Base-by-base conservation (phyloP, 2,888 invertebrate species). In the Taenaris catops region DNA sequence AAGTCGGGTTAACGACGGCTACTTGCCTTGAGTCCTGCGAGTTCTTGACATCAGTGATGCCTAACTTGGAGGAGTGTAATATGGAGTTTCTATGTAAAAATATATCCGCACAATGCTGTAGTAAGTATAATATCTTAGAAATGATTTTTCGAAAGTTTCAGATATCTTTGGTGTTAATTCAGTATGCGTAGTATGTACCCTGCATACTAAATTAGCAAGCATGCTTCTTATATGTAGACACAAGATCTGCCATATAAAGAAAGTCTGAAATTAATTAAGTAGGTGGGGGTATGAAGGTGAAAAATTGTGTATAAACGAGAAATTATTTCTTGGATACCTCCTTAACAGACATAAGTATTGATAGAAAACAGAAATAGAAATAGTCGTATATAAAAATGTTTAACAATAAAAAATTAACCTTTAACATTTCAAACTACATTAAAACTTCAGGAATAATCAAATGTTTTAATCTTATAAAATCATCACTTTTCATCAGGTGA, bases 11-110 rank as follows among this genome's bases (percentile, higher is more conserved):
- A 49, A 62, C 53, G 5, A 51, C 61, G 26, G 57, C 56, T 38
- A 49, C 68, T 11, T 84, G 84, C 36, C 18, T 75, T 38, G 51
- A 61, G 31, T 53, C 50, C 18, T 84, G 84, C 45, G 71, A 72
- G 1, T 63, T 56, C 44, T 25, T 74, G 20, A 36, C 44, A 4
- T 48, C 53, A 1, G 47, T 64, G 6, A 18, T 60, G 11, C 67
- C 72, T 1, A 53, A 55, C 33, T 23, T 63, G 2, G 36, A 38
- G 0, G 60, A 71, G 10, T 84, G 84, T 44, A 63, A 51, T 8
- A 57, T 80, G 63, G 49, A 67, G 1, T 35, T 40, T 16, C 46
- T 80, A 49, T 84, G 84, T 38, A 38, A 53, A 5, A 26, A 46
- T 6, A 48, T 49, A 10, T 44, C 56, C 0, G 17, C 35, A 0